A percentile compares a stretch with the other conserved stretches of the same genome.
These are phyloP conservation scores for Lates calcarifer DNA, from an alignment of 2,113 vertebrate genomes.

Conservation along the genomic window DNA sequence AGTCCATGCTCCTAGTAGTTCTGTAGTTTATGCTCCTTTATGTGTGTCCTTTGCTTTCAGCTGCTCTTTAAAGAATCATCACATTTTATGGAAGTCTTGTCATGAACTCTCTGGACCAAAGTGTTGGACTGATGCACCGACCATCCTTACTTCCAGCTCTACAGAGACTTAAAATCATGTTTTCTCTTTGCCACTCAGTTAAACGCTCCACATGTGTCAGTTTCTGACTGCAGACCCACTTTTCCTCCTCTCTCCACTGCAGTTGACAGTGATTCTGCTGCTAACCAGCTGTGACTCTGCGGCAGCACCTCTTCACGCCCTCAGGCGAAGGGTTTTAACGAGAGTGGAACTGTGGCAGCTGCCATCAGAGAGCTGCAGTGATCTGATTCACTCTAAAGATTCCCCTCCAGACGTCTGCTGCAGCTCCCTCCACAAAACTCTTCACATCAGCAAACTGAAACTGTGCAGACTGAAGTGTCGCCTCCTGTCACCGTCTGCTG, in stretches of 20 bases:
- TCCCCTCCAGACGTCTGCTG: slow-evolving; percentile 9
- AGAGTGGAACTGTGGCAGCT: neutral
- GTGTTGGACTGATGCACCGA: too few species aligned
- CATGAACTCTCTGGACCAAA: too few species aligned
- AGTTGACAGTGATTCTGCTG: neutral
- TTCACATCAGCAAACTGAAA: slow-evolving; percentile 7
- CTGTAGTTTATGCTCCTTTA: too few species aligned
- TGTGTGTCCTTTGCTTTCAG: too few species aligned
- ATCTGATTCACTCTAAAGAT: slow-evolving; percentile 28
- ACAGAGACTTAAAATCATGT: too few species aligned
- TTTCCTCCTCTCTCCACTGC: neutral
- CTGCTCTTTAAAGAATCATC: too few species aligned
- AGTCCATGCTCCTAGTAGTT: too few species aligned
- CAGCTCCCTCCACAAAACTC: neutral
- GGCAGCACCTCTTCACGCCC: neutral
- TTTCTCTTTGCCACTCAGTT: neutral
- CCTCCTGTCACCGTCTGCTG: neutral
- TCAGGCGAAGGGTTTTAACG: neutral
- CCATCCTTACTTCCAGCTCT: too few species aligned
- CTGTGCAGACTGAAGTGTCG: neutral
- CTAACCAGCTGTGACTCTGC: neutral
- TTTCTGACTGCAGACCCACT: neutral
- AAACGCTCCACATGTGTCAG: neutral
- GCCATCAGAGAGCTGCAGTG: slow-evolving; percentile 24
- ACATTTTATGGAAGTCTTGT: too few species aligned